These are phyloP conservation scores for Echiichthys vipera DNA, from an alignment of 2,797 vertebrate species.

Conservation along the genomic window DNA sequence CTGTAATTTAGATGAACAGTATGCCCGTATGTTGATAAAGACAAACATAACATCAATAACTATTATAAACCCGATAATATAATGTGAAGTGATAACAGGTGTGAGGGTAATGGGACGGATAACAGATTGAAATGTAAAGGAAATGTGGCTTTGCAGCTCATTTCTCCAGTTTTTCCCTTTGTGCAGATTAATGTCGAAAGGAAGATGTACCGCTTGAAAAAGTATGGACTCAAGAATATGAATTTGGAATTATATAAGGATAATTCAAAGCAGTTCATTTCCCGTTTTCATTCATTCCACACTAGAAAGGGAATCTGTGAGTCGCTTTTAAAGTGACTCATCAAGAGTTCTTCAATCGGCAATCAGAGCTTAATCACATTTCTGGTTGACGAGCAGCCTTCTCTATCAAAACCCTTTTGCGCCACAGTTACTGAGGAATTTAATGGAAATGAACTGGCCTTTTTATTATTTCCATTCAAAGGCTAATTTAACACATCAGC, in stretches of 20 bases:
- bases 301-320: neutral
- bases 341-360: slow-evolving; percentile 23
- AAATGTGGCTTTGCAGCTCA: slow-evolving; percentile 13
- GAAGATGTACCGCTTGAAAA: slow-evolving; percentile 2
- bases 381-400: slow-evolving; percentile 51
- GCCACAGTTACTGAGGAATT: slow-evolving; percentile 44
- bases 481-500: slow-evolving; percentile 54
- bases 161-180: slow-evolving; percentile 20
- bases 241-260: slow-evolving; percentile 36
- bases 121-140: slow-evolving; percentile 21
- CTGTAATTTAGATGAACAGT: neutral
- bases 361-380: slow-evolving; percentile 49
- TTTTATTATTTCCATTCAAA: slow-evolving; percentile 44
- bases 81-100: neutral
- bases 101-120: slow-evolving; percentile 12
- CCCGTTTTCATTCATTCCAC: slow-evolving; percentile 9
- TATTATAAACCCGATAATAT: neutral
- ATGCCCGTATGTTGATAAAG: neutral
- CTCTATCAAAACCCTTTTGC: slow-evolving; percentile 34
- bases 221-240: slow-evolving; percentile 2
- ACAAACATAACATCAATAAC: neutral
- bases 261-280: slow-evolving; percentile 32
- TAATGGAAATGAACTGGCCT: slow-evolving; percentile 57
- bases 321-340: slow-evolving; percentile 27
- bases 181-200: slow-evolving; percentile 11